These are phyloP conservation scores for Phyllostomus hastatus DNA, from an alignment of 2,113 vertebrate species.

Conservation along the genomic window DNA sequence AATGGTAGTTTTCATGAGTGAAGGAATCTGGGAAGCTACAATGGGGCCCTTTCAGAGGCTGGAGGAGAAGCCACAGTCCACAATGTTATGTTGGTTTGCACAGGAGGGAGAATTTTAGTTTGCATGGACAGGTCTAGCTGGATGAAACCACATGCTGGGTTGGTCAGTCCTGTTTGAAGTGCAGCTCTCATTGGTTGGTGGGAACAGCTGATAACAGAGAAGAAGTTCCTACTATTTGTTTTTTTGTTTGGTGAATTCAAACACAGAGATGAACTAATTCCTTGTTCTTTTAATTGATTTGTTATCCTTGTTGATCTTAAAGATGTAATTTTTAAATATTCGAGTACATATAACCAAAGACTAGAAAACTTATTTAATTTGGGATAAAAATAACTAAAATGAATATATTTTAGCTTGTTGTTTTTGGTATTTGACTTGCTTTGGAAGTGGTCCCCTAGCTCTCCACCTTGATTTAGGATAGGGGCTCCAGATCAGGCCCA, in stretches of 20 bases:
- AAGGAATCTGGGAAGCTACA: neutral
- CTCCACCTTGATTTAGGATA: neutral
- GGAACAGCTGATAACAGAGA: neutral
- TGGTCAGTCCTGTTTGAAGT: neutral
- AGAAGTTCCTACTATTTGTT: neutral
- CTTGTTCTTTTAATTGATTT: neutral
- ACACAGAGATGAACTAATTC: neutral
- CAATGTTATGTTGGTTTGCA: neutral
- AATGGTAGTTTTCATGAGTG: neutral
- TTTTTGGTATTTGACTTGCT: neutral
- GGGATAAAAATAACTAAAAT: neutral
- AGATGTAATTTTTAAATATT: neutral
- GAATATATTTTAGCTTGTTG: neutral
- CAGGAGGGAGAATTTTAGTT: neutral
- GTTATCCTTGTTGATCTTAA: neutral
- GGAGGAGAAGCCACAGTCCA: neutral
- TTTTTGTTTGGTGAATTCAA: neutral
- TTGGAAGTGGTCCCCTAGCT: neutral
- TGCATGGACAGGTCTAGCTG: neutral
- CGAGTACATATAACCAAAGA: neutral
- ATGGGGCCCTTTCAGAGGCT: neutral
- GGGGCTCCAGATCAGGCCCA: neutral
- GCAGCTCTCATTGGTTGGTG: neutral
- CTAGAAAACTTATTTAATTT: neutral
- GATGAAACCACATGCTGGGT: neutral